Base-by-base conservation (phyloP, 2,888 invertebrate species). In the Belgica antarctica region DNA sequence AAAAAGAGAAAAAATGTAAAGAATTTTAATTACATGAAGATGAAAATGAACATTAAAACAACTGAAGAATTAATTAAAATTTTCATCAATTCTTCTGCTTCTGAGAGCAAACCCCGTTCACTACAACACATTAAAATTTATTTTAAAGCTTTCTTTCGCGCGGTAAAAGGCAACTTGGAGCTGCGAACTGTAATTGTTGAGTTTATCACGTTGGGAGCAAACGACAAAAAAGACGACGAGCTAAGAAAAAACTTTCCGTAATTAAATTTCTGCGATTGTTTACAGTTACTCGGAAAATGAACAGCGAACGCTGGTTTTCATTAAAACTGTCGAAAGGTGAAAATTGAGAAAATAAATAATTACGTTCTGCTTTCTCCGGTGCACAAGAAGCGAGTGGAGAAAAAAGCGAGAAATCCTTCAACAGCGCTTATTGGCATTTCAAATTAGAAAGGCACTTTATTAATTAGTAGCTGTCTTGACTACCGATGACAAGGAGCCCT, bases 191-290 rank as follows among this genome's bases (percentile, higher is more conserved):
- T 52, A 52, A 52, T 52, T 52, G 52, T 22, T 52, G 52, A 52
- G 52, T 52, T 52, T 22, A 52, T 52, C 52, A 52, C 52, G 52
- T 52, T 52, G 52, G 52, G n/a, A n/a, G 15, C 12, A n/a, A 2
- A 15, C 3, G 41, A 41, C 34, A 34, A 34, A 12, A 7, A 34
- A 15, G 41, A 5, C n/a, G 15, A 5, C n/a, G 41, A 12, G 41
- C 2, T n/a, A n/a, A n/a, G n/a, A 31, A 31, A 52, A 52, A 52
- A 17, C 22, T 52, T 52, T 52, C 22, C 52, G 19, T 52, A 52
- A 52, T 52, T 52, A 52, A 52, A 52, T 52, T 52, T 52, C 52
- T 52, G 19, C 22, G 52, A 52, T 52, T 52, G 52, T 52, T 52
- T 52, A 52, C 52, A 52, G 22, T 52, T 19, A 12, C 52, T 52